phyloP scores from a whole-genome alignment of 2,797 vertebrate species.

The Sarcophilus harrisii region DNA sequence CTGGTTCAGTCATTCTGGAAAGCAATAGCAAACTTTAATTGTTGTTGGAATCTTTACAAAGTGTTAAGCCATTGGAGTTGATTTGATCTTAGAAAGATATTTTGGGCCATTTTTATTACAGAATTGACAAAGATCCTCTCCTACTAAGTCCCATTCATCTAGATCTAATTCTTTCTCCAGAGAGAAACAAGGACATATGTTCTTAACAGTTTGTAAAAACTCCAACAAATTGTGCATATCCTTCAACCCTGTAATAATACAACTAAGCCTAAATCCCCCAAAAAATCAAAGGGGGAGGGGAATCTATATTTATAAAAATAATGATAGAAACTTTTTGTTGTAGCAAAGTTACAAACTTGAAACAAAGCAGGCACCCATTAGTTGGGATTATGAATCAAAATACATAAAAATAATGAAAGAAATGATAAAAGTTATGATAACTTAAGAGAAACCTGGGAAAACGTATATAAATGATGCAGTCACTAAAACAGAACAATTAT shows the following conservation, averaged over 20 bases:
- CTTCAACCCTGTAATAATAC: not conserved
- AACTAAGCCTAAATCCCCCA: not conserved
- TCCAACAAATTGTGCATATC: not conserved
- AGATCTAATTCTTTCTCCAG: too few relatives aligned
- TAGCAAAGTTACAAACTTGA: not conserved
- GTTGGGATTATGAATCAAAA: not conserved
- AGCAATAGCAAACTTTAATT: not conserved
- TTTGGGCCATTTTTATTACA: too few relatives aligned
- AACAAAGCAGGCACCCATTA: not conserved
- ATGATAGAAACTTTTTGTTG: not conserved
- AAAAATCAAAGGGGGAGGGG: not conserved
- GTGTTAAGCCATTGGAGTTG: too few relatives aligned
- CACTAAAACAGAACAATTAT: not conserved
- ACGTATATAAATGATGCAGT: not conserved
- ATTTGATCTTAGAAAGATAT: too few relatives aligned
- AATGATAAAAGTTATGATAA: not conserved
- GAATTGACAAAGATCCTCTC: too few relatives aligned
- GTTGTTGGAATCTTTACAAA: too few relatives aligned
- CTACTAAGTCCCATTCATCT: too few relatives aligned
- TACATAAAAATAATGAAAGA: not conserved
- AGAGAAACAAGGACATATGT: too few relatives aligned
- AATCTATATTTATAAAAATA: not conserved
- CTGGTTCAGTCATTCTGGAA: not conserved
- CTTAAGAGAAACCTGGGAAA: not conserved
- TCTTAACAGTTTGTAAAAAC: too few relatives aligned